Base-by-base conservation (phyloP, 2,797 vertebrate species). In the Chanos chanos region DNA sequence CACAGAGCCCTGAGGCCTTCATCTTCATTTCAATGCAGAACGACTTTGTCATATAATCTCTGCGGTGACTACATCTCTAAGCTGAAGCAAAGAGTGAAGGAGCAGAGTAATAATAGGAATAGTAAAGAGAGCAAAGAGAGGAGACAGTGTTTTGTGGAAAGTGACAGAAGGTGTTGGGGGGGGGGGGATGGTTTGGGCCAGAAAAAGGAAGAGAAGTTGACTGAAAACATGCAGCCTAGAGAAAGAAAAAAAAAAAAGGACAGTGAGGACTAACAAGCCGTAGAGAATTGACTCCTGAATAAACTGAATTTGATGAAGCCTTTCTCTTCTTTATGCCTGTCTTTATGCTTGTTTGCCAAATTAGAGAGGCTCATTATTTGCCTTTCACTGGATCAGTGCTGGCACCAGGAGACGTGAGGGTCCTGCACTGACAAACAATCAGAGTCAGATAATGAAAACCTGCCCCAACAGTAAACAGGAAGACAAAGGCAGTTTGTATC, bases 1-100 rank as follows among this genome's bases (percentile, higher is more conserved):
- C 41, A 9, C 64, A 61, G 55, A 70, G 61, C 64, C 67, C 57
- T 4, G 19, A 71, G 65, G 63, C 68, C 71, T 71, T 73, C 58
- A 48, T 70, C 68, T 73, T 76, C 68, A 64, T 73, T 73, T 66
- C 47, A 73, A 58, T 49, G 44, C 52, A 68, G 71, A 73, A 72
- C 55, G 50, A 70, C 53, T 71, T 68, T 73, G 71, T 73, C 67
- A 68, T 52, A 59, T 50, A 64, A 73, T 70, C 70, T 70, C 72
- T 79, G 64, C 74, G 74, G 79, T 75, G 79, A 80, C 81, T 83
- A 66, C 68, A 70, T 66, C 68, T 75, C 75, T 72, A 70, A 78
- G 73, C 56, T 65, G 64, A 74, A 80, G 60, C 18, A 16, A n/a
- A 31, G 7, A 16, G 13, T n/a, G n/a, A 13, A 13, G 3, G 56